A percentile compares a stretch with the other conserved stretches of the same genome.
These are phyloP conservation scores for Ridgeia piscesae DNA, from an alignment of 1,140 invertebrate genomes.

Conservation along the genomic window DNA sequence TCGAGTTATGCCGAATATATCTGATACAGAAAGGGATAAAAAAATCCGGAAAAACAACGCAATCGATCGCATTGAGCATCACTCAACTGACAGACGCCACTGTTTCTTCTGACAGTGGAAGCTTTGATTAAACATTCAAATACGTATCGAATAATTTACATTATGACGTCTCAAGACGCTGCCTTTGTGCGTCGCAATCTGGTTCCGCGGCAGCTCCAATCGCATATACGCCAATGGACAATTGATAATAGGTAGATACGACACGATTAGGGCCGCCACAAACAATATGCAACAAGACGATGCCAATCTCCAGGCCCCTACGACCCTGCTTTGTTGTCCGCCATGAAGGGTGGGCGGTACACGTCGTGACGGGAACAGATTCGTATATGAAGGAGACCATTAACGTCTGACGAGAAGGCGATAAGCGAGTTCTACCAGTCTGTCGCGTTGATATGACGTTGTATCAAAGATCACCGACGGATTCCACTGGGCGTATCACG, in stretches of 20 bases:
- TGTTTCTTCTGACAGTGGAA: not conserved
- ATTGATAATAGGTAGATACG: not conserved
- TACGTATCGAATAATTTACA: not conserved
- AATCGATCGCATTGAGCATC: not conserved
- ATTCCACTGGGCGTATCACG: not conserved
- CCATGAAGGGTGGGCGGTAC: not conserved
- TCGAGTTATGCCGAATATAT: not conserved
- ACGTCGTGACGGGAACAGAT: not conserved
- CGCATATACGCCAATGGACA: not conserved
- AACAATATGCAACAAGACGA: not conserved
- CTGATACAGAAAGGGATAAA: not conserved
- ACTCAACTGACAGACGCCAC: too few relatives aligned
- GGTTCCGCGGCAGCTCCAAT: not conserved
- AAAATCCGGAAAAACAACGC: not conserved
- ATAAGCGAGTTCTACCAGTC: not conserved
- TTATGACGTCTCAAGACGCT: not conserved
- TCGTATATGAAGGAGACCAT: not conserved
- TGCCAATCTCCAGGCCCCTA: not conserved
- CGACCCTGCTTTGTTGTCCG: not conserved
- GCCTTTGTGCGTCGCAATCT: not conserved
- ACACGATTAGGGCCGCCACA: not conserved
- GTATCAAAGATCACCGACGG: not conserved
- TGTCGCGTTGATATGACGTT: not conserved
- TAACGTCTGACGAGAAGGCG: not conserved
- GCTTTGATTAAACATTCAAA: not conserved